Conservation (phyloP, 2,888 invertebrate species). For the Esperia sulphurella region DNA sequence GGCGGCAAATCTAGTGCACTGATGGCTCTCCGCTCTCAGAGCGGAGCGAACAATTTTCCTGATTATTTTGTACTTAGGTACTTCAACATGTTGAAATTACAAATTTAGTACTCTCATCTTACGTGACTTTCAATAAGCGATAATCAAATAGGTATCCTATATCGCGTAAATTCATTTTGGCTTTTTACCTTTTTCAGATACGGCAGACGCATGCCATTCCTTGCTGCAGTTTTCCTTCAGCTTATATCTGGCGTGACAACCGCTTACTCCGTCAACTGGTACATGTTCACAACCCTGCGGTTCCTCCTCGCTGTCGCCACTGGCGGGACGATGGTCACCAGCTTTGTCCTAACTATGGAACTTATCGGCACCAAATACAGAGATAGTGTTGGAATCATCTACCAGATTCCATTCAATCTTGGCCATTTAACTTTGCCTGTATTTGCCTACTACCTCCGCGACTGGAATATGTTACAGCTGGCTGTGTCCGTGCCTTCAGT, state of each 20-base stretch:
- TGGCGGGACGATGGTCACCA: constrained; percentile 91
- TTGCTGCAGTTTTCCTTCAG: constrained; percentile 86
- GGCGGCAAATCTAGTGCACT: no score
- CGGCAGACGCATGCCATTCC: constrained; percentile 86
- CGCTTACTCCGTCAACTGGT: constrained; percentile 83
- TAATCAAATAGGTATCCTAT: no score
- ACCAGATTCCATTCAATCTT: constrained; percentile 84
- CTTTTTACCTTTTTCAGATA: constrained; percentile 70
- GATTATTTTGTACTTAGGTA: no score
- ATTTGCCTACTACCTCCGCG: constrained; percentile 82
- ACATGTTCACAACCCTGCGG: constrained; percentile 83
- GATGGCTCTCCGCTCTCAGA: no score
- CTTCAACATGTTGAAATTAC: no score
- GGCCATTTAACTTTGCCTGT: constrained; percentile 82
- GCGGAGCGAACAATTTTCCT: no score
- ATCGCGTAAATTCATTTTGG: no score
- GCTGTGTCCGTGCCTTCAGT: constrained; percentile 82
- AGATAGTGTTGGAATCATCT: constrained; percentile 85
- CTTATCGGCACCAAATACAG: constrained; percentile 80
- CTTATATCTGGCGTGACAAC: constrained; percentile 84
- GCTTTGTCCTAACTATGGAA: constrained; percentile 85
- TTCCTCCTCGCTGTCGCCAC: constrained; percentile 87
- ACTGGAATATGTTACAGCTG: constrained; percentile 84
- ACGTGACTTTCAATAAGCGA: no score
- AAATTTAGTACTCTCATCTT: no score